A percentile compares a stretch with the other conserved stretches of the same genome.
These are phyloP conservation scores for Gonocerus acuteangulatus DNA, from an alignment of 2,888 invertebrate genomes.

Conservation along the genomic window DNA sequence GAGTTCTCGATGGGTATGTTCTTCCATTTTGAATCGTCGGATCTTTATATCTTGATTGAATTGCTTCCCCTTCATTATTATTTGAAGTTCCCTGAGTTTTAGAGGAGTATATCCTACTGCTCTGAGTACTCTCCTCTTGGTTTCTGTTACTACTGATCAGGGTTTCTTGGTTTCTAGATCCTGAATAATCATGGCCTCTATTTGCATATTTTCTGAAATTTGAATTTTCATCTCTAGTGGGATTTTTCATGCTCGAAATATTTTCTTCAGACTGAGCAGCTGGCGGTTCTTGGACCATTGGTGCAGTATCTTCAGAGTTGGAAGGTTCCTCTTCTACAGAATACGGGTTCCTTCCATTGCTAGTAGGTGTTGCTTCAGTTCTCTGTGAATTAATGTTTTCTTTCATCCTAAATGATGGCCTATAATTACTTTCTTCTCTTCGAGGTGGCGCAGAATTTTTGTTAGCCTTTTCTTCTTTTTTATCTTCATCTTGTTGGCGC, in stretches of 20 bases:
- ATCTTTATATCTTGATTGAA: not conserved
- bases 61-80: not conserved
- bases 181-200: not conserved
- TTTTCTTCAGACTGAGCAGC: not conserved
- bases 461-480: not conserved
- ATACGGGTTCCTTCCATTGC: not conserved
- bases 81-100: not conserved
- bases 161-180: not conserved
- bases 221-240: not conserved
- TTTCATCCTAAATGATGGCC: not conserved
- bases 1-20: conserved; percentile 1
- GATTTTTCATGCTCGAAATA: not conserved
- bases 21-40: not conserved
- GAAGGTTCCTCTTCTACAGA: not conserved
- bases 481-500: conserved; percentile 13
- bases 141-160: not conserved
- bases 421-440: not conserved
- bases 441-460: not conserved
- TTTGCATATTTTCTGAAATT: not conserved
- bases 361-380: not conserved
- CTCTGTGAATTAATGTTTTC: not conserved
- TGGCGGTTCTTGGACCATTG: not conserved
- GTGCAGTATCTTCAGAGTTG: too few relatives aligned
- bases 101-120: not conserved
- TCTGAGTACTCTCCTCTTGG: not conserved